Evolutionary conservation across 2,888 invertebrate genomes (phyloP).

Genomic region (Calliscelio sp.): DNA sequence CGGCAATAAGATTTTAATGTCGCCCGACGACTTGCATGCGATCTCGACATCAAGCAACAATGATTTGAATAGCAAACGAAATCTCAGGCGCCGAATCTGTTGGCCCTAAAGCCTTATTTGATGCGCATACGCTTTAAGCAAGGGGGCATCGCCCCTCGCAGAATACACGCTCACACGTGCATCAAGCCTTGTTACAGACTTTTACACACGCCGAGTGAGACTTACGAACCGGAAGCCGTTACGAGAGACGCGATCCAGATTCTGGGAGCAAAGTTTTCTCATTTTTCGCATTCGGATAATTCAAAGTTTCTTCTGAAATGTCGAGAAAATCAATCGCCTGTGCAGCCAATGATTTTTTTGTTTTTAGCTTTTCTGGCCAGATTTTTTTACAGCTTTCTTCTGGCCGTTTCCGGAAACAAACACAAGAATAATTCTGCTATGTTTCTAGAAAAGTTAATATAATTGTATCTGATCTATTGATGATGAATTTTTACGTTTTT

Average conservation of each 20-base stretch:
- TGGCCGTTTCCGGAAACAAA: not conserved
- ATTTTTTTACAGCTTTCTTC: conserved; percentile 20
- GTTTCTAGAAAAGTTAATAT: too few species aligned
- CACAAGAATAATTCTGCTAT: too few species aligned
- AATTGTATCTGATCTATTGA: too few species aligned
- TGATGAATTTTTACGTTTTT: too few species aligned
- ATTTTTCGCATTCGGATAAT: conserved; percentile 82
- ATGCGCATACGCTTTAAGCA: too few species aligned
- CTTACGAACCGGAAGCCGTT: conserved; percentile 75
- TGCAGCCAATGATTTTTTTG: conserved; percentile 53
- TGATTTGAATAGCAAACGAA: conserved; percentile 53
- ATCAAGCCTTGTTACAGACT: conserved; percentile 69
- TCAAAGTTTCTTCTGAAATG: conserved; percentile 82
- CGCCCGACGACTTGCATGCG: not conserved
- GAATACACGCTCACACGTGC: conserved; percentile 63
- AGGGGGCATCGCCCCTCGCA: conserved; percentile 35
- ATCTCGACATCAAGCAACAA: conserved; percentile 31
- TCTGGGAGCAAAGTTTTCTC: conserved; percentile 83
- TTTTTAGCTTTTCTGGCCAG: conserved; percentile 11
- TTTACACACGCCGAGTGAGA: conserved; percentile 68
- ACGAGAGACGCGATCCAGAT: conserved; percentile 80
- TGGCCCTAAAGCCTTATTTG: conserved; percentile 37
- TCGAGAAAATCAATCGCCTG: conserved; percentile 83
- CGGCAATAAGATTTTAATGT: conserved; percentile 34
- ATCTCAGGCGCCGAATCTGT: conserved; percentile 42